A percentile compares a stretch with the other conserved stretches of the same genome.
Conservation (phyloP, 2,113 vertebrate genomes). For the Apteryx owenii region DNA sequence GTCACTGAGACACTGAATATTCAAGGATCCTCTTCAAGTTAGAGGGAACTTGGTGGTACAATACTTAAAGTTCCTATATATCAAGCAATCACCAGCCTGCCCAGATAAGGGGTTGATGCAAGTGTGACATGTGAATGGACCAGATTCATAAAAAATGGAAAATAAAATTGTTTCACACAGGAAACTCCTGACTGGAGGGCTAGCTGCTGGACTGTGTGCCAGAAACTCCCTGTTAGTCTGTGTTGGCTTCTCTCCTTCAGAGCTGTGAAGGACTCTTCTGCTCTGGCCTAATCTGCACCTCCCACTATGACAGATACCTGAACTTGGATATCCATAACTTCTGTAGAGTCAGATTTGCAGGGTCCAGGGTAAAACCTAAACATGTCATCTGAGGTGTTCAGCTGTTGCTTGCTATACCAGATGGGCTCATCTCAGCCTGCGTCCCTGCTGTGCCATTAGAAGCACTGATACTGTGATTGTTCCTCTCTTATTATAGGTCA, state of each 20-base stretch:
- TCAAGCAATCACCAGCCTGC: not conserved
- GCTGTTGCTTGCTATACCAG: not conserved
- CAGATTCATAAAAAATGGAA: not conserved
- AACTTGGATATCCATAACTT: accelerated
- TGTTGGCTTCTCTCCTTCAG: not conserved
- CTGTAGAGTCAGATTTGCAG: not conserved
- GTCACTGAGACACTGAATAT: accelerated
- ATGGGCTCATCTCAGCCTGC: not conserved
- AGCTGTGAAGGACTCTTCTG: not conserved
- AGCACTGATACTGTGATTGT: not conserved
- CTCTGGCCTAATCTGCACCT: not conserved
- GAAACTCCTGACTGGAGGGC: not conserved
- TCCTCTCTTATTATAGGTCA: not conserved
- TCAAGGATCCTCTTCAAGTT: not conserved
- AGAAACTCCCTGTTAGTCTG: accelerated
- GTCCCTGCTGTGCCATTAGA: not conserved
- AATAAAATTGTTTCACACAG: not conserved
- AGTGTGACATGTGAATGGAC: not conserved
- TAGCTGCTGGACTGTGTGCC: not conserved
- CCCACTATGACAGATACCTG: not conserved
- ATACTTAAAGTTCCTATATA: accelerated
- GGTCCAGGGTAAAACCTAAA: not conserved
- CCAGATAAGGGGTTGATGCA: accelerated
- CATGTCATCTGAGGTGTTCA: accelerated
- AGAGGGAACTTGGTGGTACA: not conserved